A percentile compares a stretch with the other conserved stretches of the same genome.
Conservation (phyloP, 2,888 invertebrate genomes). For the Pinctada fucata region DNA sequence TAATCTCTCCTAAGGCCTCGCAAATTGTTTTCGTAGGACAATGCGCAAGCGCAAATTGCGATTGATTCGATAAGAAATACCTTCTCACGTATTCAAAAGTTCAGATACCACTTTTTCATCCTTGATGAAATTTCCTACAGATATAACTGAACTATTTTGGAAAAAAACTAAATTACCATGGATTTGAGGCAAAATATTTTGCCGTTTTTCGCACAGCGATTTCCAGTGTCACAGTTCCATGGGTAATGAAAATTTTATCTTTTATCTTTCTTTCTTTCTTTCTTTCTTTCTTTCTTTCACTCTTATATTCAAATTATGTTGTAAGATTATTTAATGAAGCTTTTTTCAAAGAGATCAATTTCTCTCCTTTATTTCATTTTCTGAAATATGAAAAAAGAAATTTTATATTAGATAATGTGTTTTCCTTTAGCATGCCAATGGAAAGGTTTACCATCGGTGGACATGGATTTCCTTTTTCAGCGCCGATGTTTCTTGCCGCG, state of each 20-base stretch:
- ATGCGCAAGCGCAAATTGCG: not conserved
- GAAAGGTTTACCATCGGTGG: conserved; percentile 41
- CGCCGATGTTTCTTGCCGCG: conserved; percentile 32
- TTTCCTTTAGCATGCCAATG: conserved; percentile 43
- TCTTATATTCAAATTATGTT: too few species aligned
- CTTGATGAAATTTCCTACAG: too few species aligned
- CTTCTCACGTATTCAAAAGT: too few species aligned
- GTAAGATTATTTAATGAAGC: too few species aligned
- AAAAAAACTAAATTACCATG: not conserved
- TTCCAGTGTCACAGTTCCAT: conserved; percentile 26
- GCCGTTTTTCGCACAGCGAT: conserved; percentile 33
- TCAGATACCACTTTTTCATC: too few species aligned
- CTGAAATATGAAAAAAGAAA: too few species aligned
- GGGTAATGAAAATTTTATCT: conserved; percentile 28
- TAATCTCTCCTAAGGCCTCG: not conserved
- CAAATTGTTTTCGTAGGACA: not conserved
- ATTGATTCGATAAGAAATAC: not conserved
- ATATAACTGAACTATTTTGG: too few species aligned
- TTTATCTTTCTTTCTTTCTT: conserved; percentile 4
- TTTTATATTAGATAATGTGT: too few species aligned
- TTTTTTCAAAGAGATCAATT: too few species aligned
- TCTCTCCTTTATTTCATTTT: too few species aligned
- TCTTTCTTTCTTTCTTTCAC: conserved; percentile 1
- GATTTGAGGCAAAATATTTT: conserved; percentile 39
- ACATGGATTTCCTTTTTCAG: conserved; percentile 36